A percentile compares a stretch with the other conserved stretches of the same genome.
Evolutionary conservation across 2,113 vertebrate species (phyloP).

Genomic region (Tragelaphus buxtoni): DNA sequence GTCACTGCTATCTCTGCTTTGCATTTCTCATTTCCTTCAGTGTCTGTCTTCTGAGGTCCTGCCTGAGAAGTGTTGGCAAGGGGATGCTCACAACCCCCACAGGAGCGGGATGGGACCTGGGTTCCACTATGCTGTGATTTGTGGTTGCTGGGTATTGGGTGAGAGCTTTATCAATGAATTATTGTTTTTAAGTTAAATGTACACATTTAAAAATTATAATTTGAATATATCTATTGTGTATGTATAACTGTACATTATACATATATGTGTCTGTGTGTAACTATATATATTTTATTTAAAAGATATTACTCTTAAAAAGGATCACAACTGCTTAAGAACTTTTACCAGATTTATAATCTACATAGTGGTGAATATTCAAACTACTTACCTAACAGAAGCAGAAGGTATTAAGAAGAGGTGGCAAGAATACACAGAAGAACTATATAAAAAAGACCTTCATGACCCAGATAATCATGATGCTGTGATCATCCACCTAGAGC

Average conservation of each 20-base stretch:
- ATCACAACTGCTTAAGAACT: background rate
- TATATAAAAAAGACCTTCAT: background rate
- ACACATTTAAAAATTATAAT: background rate
- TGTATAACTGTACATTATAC: background rate
- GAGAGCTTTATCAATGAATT: background rate
- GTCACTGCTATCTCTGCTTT: accelerated
- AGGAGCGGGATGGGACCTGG: background rate
- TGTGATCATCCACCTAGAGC: background rate
- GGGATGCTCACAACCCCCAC: accelerated
- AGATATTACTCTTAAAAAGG: background rate
- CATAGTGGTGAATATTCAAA: background rate
- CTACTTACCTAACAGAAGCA: background rate
- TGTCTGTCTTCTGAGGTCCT: accelerated
- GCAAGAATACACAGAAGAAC: background rate
- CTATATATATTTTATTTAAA: background rate
- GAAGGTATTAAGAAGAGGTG: background rate
- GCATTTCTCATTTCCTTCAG: background rate
- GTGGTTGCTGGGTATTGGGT: background rate
- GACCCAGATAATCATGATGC: background rate
- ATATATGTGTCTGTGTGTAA: background rate
- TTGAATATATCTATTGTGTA: background rate
- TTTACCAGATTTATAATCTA: background rate
- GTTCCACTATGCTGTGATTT: background rate
- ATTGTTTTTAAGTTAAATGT: background rate
- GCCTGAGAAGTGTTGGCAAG: accelerated